Conservation (phyloP, 2,888 invertebrate genomes). For the Mantis religiosa region DNA sequence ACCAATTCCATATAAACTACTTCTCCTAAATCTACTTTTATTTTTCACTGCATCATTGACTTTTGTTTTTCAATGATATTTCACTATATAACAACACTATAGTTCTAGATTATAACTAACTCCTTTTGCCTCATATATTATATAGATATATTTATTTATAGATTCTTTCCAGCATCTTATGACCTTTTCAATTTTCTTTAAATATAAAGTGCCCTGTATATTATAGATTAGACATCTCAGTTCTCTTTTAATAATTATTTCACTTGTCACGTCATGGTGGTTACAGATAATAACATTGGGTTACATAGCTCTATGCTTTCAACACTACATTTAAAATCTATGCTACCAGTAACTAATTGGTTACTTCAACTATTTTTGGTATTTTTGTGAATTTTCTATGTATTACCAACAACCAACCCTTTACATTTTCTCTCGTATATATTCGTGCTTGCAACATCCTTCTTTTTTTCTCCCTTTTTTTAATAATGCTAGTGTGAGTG, state of each 20-base stretch:
- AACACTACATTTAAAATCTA: slow-evolving; percentile 33
- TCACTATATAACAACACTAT: slow-evolving; percentile 25
- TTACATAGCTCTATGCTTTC: slow-evolving; percentile 28
- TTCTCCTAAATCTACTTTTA: background rate
- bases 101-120: slow-evolving; percentile 23
- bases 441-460: slow-evolving; percentile 1
- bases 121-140: slow-evolving; percentile 24
- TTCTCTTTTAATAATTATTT: background rate
- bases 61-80: slow-evolving; percentile 6
- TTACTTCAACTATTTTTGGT: slow-evolving; percentile 30
- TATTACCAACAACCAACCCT: slow-evolving; percentile 29
- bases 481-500: slow-evolving; percentile 17
- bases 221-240: slow-evolving; percentile 24
- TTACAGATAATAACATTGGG: slow-evolving; percentile 31
- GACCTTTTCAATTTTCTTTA: slow-evolving; percentile 3
- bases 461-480: slow-evolving; percentile 6
- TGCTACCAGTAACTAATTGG: slow-evolving; percentile 31
- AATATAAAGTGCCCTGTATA: slow-evolving; percentile 19
- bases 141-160: slow-evolving; percentile 23
- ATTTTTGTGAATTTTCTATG: slow-evolving; percentile 26
- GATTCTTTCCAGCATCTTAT: background rate
- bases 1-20: slow-evolving; percentile 20
- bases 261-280: slow-evolving; percentile 21
- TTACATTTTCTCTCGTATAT: background rate
- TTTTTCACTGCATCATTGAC: background rate